Conservation (phyloP, 2,797 vertebrate species). For the Mormyrops boulengeri region DNA sequence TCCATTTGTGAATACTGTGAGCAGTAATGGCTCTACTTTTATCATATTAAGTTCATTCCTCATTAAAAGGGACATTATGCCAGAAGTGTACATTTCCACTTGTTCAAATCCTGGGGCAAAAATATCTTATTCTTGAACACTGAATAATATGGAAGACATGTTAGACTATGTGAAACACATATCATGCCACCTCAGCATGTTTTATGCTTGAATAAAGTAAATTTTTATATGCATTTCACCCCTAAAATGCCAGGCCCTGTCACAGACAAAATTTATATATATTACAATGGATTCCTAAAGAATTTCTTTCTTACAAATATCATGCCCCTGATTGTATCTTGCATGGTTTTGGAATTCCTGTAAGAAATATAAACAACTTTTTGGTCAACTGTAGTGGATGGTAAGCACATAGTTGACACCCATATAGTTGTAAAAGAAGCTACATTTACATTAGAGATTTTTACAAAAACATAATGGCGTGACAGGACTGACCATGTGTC, state of each 20-base stretch:
- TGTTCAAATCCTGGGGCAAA: not conserved
- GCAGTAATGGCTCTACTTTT: not conserved
- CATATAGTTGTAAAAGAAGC: too few relatives aligned
- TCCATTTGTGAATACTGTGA: not conserved
- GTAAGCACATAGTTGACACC: too few relatives aligned
- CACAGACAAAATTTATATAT: not conserved
- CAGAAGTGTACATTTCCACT: not conserved
- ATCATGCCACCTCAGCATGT: not conserved
- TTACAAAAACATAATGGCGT: too few relatives aligned
- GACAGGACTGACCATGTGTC: too few relatives aligned
- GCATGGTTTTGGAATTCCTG: too few relatives aligned
- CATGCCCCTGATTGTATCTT: not conserved
- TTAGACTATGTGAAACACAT: not conserved
- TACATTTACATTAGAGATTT: not conserved
- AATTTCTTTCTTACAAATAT: not conserved
- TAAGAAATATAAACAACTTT: too few relatives aligned
- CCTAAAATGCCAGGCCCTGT: not conserved
- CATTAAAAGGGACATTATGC: not conserved
- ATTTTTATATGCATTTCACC: not conserved
- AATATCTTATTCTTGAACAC: not conserved
- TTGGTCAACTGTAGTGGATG: too few relatives aligned
- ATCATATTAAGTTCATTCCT: not conserved
- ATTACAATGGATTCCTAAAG: not conserved
- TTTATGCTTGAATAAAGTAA: not conserved
- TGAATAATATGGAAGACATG: not conserved